Conservation (phyloP, 2,113 vertebrate genomes). For the Todiramphus chloris region DNA sequence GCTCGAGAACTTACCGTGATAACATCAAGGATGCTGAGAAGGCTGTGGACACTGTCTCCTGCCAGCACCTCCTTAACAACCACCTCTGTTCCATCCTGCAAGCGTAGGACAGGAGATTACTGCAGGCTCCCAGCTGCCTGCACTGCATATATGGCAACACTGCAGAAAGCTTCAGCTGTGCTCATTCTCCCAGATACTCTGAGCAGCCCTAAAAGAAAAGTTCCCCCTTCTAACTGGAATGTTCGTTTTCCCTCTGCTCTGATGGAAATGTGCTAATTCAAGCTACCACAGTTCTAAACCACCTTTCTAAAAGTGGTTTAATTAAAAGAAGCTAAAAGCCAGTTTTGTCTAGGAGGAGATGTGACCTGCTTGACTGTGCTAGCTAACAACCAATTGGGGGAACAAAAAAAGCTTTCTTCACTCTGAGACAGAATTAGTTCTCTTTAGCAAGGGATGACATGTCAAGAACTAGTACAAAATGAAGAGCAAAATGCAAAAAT, state of each 20-base stretch:
- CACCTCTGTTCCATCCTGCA: slow-evolving; percentile 88
- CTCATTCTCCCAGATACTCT: background rate
- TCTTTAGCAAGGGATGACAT: background rate
- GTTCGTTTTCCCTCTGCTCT: background rate
- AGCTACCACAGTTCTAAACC: background rate
- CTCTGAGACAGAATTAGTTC: background rate
- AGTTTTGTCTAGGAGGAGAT: background rate
- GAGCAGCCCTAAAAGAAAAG: background rate
- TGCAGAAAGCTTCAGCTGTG: background rate
- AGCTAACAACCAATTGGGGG: background rate
- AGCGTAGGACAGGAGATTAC: background rate
- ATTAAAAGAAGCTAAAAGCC: background rate
- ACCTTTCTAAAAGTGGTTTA: background rate
- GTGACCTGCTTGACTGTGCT: background rate
- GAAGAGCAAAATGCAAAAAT: background rate
- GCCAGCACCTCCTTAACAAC: slow-evolving; percentile 91
- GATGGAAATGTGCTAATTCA: background rate
- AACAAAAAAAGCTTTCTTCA: background rate
- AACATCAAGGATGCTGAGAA: slow-evolving; percentile 91
- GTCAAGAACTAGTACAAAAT: background rate
- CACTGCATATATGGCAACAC: fast-evolving
- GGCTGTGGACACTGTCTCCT: slow-evolving; percentile 94
- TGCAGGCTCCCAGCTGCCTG: background rate
- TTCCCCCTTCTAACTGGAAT: background rate
- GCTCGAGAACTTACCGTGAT: slow-evolving; percentile 83